Conservation (phyloP, 2,113 vertebrate genomes). For the Leptodactylus fuscus region DNA sequence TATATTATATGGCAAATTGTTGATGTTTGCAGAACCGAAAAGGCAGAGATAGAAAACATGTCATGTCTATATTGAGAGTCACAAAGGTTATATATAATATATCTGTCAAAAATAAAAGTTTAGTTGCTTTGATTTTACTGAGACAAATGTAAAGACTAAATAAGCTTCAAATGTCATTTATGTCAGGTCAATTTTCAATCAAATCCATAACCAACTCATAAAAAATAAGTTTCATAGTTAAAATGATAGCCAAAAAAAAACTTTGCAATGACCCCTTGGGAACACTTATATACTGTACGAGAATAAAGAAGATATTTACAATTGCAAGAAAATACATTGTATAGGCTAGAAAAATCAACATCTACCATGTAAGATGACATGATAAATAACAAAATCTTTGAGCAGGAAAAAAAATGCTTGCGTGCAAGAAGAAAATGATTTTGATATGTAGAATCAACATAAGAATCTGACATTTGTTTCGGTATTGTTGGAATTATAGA, state of each 20-base stretch:
- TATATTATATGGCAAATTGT: no score
- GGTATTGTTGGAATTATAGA: not conserved
- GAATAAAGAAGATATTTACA: not conserved
- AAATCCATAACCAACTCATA: not conserved
- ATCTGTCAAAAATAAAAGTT: not conserved
- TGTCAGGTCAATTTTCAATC: not conserved
- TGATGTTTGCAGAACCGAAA: no score
- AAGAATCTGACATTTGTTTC: not conserved
- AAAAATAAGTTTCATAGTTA: not conserved
- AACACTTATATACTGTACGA: not conserved
- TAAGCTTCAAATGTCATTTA: not conserved
- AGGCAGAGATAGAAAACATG: no score
- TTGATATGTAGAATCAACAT: not conserved
- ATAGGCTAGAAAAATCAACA: not conserved
- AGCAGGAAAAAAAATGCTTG: constrained; percentile 13
- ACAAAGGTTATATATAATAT: no score
- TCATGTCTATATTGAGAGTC: no score
- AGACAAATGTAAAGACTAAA: not conserved
- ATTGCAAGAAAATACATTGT: not conserved
- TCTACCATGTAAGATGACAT: constrained; percentile 1
- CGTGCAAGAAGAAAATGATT: constrained; percentile 12
- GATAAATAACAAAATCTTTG: constrained; percentile 28
- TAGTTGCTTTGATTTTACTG: not conserved
- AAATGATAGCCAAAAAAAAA: not conserved
- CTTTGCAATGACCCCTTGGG: not conserved